Percentiles rank a stretch among this genome's conserved stretches.
Evolutionary conservation across 2,888 invertebrate species (phyloP).

Genomic region (Hipparchia sbordonii): DNA sequence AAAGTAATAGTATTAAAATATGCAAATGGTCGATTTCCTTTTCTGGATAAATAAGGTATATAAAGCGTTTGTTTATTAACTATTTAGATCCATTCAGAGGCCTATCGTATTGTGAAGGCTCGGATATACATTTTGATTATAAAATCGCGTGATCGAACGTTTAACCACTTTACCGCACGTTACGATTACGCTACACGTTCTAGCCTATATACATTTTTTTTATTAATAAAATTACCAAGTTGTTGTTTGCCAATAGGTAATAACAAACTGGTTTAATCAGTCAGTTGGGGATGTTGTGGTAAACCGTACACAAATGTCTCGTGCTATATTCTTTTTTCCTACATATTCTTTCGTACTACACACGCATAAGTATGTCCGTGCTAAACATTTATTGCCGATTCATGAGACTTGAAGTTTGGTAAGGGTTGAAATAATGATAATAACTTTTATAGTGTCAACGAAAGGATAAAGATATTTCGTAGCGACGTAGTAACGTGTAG

Average conservation of each 20-base stretch:
- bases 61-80: background rate
- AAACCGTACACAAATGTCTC: too few relatives aligned
- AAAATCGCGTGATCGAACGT: constrained; percentile 37
- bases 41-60: background rate
- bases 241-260: too few relatives aligned
- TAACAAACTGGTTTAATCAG: too few relatives aligned
- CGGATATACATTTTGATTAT: constrained; percentile 33
- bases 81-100: constrained; percentile 17
- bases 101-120: constrained; percentile 17
- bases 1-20: background rate
- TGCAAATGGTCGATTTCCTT: background rate
- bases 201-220: background rate
- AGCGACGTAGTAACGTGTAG: too few relatives aligned
- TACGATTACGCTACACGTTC: background rate
- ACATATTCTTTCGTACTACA: background rate
- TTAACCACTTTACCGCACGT: constrained; percentile 3
- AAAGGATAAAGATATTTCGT: too few relatives aligned
- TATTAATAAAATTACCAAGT: background rate
- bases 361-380: background rate
- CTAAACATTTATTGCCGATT: too few relatives aligned
- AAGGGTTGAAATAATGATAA: too few relatives aligned
- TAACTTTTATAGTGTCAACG: too few relatives aligned
- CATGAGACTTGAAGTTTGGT: too few relatives aligned
- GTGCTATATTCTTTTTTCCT: background rate
- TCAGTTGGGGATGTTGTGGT: too few relatives aligned